Evolutionary conservation across 2,797 vertebrate genomes (phyloP), one percentile per base, ranked within the genome.

Genomic region (Enteromius viviparus): DNA sequence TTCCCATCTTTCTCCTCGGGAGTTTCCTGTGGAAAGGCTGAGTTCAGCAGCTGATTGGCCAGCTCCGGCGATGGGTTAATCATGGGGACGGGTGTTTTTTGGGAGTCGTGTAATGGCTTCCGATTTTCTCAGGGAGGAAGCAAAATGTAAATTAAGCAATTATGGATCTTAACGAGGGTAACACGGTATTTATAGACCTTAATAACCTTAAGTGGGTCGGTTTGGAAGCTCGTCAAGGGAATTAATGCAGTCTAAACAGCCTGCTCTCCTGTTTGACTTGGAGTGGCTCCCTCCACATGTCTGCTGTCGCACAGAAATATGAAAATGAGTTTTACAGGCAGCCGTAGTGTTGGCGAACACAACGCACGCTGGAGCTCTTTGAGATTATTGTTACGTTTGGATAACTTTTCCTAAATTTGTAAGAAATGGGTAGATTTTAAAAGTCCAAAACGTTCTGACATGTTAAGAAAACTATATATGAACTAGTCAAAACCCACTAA

Each of bases 111-210:
- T 95, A 95, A 94, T 94, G 92, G 92, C 88, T 93, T 94, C 92
- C 91, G 88, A 92, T 93, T 92, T 93, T 91, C 76, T 78, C 45
- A 55, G 88, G 91, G 91, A 92, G 94, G 93, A 94, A 95, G 94
- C 87, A 72, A 93, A 92, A 94, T 94, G 94, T 94, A 94, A 95
- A 95, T 93, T 91, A 94, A 92, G 93, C 92, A 92, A 94, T 95
- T 95, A 95, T 92, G 91, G 89, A 92, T 93, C 92, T 91, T 93
- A 93, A 94, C 87, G 89, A 93, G 93, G 91, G 87, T 90, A 93
- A 93, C 68, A 64, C 85, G 87, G 91, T 94, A 94, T 94, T 95
- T 95, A 94, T 94, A 94, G 91, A 90, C 84, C 85, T 78, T 93
- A 94, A 94, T 93, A 92, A 93, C 91, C 92, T 90, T 90, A 94